Conservation (phyloP, 2,113 vertebrate species). For the Oncorhynchus masou region DNA sequence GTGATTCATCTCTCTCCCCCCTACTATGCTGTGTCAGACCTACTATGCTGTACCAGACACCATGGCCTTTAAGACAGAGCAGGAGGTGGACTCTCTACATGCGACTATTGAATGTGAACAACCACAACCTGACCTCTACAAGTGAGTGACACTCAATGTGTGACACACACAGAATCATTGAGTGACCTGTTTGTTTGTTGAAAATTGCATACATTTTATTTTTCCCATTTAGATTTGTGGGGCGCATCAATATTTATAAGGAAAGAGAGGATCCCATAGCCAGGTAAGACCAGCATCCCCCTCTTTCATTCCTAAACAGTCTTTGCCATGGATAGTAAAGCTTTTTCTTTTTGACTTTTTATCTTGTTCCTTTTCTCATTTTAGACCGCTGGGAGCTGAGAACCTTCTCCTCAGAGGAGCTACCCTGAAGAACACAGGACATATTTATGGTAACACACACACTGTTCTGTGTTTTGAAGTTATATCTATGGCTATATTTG, state of each 20-base stretch:
- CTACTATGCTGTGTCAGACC: conserved; percentile 73
- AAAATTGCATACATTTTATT: conserved; percentile 27
- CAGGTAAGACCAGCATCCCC: conserved; percentile 71
- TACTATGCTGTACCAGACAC: conserved; percentile 95
- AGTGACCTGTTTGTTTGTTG: conserved; percentile 17
- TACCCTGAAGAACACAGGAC: conserved; percentile 94
- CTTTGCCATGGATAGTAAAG: not conserved
- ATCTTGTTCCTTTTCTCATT: conserved; percentile 18
- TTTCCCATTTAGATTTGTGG: conserved; percentile 85
- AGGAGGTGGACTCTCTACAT: conserved; percentile 85
- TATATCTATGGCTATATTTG: no score
- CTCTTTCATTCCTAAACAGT: not conserved
- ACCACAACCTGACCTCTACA: conserved; percentile 98
- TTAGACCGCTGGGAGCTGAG: conserved; percentile 91
- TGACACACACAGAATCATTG: not conserved
- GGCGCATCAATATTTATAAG: conserved; percentile 94
- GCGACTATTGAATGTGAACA: conserved; percentile 98
- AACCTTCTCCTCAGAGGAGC: conserved; percentile 96
- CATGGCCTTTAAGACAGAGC: conserved; percentile 88
- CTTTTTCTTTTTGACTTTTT: not conserved
- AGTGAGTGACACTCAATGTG: conserved; percentile 76
- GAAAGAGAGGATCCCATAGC: conserved; percentile 86
- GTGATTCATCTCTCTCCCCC: no score
- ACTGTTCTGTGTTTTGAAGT: not conserved
- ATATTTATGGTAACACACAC: conserved; percentile 84